phyloP scores from a whole-genome alignment of 2,888 invertebrate species.

The Cosmorhoe ocellata region DNA sequence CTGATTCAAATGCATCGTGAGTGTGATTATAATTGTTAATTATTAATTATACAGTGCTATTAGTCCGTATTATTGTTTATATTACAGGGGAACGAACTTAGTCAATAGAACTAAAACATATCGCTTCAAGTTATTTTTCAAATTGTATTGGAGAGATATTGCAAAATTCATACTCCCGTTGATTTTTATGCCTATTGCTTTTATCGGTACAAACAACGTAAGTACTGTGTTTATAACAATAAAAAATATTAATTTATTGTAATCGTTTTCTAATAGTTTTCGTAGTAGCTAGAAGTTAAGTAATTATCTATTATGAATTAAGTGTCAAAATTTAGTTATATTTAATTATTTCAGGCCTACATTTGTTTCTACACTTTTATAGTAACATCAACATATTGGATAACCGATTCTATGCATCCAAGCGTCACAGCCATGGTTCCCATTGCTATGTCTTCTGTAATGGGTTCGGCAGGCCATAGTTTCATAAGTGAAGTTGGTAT shows the following conservation, averaged over 20 bases:
- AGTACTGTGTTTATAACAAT: no score
- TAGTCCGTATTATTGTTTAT: no score
- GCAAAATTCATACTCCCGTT: slow-evolving; percentile 52
- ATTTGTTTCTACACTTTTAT: slow-evolving; percentile 58
- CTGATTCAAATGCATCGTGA: slow-evolving; percentile 48
- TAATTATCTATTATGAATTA: no score
- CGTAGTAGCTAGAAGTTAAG: no score
- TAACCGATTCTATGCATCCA: slow-evolving; percentile 56
- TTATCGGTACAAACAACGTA: slow-evolving; percentile 50
- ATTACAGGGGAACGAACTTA: slow-evolving; percentile 60
- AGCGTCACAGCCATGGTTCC: slow-evolving; percentile 51
- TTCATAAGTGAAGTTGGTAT: slow-evolving; percentile 48
- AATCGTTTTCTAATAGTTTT: no score
- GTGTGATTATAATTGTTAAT: slow-evolving; percentile 15
- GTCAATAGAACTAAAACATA: slow-evolving; percentile 52
- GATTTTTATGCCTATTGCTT: slow-evolving; percentile 52
- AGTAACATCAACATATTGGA: slow-evolving; percentile 52
- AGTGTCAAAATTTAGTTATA: no score
- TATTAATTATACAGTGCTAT: no score
- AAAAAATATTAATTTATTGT: no score
- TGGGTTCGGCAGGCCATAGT: slow-evolving; percentile 34
- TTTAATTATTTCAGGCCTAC: slow-evolving; percentile 39
- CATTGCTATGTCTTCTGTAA: slow-evolving; percentile 47
- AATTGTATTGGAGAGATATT: slow-evolving; percentile 55
- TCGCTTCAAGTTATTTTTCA: slow-evolving; percentile 48